Percentiles rank a stretch among this genome's conserved stretches.
Evolutionary conservation across 2,888 invertebrate genomes (phyloP).

Genomic region (Gasteruption jaculator): DNA sequence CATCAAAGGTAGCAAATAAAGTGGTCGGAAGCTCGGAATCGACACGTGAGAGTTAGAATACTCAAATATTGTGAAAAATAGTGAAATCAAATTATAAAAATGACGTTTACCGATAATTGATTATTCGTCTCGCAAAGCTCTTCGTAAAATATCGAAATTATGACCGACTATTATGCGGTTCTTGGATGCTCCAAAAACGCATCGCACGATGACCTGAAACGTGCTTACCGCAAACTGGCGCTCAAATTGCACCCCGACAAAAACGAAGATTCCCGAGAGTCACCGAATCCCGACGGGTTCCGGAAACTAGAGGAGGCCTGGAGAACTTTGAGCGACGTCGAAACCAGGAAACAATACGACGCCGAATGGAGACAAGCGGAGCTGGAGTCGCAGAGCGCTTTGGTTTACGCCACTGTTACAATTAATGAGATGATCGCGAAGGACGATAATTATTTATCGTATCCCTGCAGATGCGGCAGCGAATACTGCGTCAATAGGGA

Average conservation of each 20-base stretch:
- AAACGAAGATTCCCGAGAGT: constrained; percentile 34
- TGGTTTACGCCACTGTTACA: constrained; percentile 60
- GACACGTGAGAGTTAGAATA: too few species aligned
- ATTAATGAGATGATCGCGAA: constrained; percentile 53
- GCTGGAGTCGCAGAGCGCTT: constrained; percentile 54
- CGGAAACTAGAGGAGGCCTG: constrained; percentile 66
- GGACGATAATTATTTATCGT: constrained; percentile 51
- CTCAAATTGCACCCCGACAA: constrained; percentile 64
- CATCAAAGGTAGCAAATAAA: too few species aligned
- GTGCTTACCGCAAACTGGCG: constrained; percentile 59
- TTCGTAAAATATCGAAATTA: too few species aligned
- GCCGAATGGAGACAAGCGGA: constrained; percentile 58
- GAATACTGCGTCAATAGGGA: constrained; percentile 53
- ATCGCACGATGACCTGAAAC: constrained; percentile 59
- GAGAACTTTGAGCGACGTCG: constrained; percentile 62
- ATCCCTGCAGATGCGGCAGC: constrained; percentile 70
- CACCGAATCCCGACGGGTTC: constrained; percentile 47
- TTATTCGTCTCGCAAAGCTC: too few species aligned
- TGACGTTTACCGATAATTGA: too few species aligned
- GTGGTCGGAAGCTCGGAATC: too few species aligned
- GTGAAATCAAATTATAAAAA: too few species aligned
- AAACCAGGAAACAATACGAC: constrained; percentile 63
- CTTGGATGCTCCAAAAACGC: constrained; percentile 57
- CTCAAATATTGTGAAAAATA: too few species aligned
- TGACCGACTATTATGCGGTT: constrained; percentile 55